These are phyloP conservation scores for Scaptodrosophila lebanonensis DNA, from an alignment of 1,140 invertebrate genomes.

Conservation along the genomic window DNA sequence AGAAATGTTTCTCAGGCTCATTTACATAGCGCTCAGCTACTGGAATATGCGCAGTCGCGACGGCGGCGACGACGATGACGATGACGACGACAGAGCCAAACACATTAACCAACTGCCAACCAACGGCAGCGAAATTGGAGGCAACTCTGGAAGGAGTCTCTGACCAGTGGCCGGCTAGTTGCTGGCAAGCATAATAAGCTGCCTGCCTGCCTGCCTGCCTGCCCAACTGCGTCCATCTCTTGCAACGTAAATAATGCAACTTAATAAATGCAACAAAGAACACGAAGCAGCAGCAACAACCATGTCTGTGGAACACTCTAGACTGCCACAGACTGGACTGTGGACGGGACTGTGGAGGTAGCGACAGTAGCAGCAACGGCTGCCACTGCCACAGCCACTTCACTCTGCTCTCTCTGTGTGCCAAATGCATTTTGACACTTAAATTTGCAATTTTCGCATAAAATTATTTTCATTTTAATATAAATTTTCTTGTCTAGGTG, in stretches of 20 bases:
- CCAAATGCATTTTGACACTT: conserved; percentile 74
- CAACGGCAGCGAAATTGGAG: no score
- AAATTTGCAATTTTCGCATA: conserved; percentile 75
- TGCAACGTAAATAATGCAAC: conserved; percentile 66
- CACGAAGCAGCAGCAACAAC: conserved; percentile 15
- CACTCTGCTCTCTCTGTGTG: conserved; percentile 47
- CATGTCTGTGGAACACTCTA: conserved; percentile 13
- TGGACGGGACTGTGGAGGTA: no score
- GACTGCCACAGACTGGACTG: background rate
- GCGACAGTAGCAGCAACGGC: conserved; percentile 19
- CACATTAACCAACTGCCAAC: no score
- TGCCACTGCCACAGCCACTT: conserved; percentile 1
- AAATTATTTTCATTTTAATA: conserved; percentile 66
- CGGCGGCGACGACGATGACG: no score
- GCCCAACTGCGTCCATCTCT: no score
- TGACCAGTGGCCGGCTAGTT: background rate
- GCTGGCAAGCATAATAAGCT: conserved; percentile 56
- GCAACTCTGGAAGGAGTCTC: background rate
- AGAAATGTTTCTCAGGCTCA: conserved; percentile 61
- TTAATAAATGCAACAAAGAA: conserved; percentile 71
- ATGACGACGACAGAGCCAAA: no score
- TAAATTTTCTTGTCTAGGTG: conserved; percentile 23
- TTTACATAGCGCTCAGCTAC: conserved; percentile 60
- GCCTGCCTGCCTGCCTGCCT: conserved; percentile 28
- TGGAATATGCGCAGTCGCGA: conserved; percentile 36